phyloP scores from a whole-genome alignment of 1,140 invertebrate species.

The Dendroctonus valens region DNA sequence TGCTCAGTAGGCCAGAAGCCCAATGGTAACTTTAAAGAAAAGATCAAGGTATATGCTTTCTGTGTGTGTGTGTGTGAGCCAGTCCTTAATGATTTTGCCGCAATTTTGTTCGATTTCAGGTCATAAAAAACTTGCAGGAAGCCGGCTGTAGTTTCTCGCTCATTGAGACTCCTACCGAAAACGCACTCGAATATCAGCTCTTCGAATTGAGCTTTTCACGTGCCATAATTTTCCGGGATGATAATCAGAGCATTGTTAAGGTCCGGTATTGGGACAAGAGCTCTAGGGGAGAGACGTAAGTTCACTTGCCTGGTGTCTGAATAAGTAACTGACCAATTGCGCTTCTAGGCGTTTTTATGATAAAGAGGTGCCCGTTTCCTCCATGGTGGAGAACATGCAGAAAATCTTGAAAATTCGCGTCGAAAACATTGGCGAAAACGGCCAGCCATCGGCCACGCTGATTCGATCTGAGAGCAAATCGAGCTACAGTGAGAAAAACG shows the following conservation, averaged over 20 bases:
- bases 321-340: not conserved
- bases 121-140: constrained; percentile 52
- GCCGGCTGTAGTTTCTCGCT: constrained; percentile 51
- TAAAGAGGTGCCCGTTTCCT: not conserved
- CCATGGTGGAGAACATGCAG: constrained; percentile 58
- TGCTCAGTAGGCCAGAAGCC: constrained; percentile 59
- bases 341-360: not conserved
- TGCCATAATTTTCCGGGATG: constrained; percentile 67
- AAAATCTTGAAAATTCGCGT: constrained; percentile 48
- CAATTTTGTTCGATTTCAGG: constrained; percentile 37
- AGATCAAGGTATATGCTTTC: constrained; percentile 49
- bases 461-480: constrained; percentile 44
- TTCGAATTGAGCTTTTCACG: constrained; percentile 61
- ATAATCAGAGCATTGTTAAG: constrained; percentile 60
- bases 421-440: constrained; percentile 36
- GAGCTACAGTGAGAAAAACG: constrained; percentile 40
- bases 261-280: constrained; percentile 57
- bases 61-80: not conserved
- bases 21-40: constrained; percentile 61
- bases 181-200: constrained; percentile 69
- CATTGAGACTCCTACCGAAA: constrained; percentile 54
- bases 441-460: constrained; percentile 31
- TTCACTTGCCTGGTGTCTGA: too few relatives aligned
- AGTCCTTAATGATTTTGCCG: constrained; percentile 2
- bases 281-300: constrained; percentile 43